Evolutionary conservation across 2,888 invertebrate genomes (phyloP).

Genomic region (Augiades crinisus): DNA sequence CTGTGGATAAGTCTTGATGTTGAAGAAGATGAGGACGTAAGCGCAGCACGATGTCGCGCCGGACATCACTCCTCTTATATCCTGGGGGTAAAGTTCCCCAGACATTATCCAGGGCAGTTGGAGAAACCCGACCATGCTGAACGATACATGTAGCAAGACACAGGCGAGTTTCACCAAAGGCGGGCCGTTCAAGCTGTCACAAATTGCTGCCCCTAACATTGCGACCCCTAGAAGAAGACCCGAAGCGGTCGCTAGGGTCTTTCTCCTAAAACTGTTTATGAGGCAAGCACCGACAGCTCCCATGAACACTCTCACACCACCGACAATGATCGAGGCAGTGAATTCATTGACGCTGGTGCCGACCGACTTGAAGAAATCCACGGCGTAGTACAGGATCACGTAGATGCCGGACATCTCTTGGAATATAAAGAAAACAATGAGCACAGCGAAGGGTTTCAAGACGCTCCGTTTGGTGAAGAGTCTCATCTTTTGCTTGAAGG

Average conservation of each 20-base stretch:
- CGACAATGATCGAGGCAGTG: conserved; percentile 86
- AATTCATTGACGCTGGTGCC: conserved; percentile 85
- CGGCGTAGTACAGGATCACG: conserved; percentile 87
- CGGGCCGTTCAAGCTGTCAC: conserved; percentile 78
- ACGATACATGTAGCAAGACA: conserved; percentile 85
- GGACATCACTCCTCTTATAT: conserved; percentile 85
- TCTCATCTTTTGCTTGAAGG: conserved; percentile 60
- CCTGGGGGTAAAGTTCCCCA: conserved; percentile 86
- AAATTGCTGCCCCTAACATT: conserved; percentile 84
- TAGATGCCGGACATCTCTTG: conserved; percentile 89
- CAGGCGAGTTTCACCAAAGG: conserved; percentile 79
- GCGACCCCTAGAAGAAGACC: conserved; percentile 84
- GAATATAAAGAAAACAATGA: conserved; percentile 84
- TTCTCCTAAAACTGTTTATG: conserved; percentile 84
- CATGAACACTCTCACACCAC: conserved; percentile 84
- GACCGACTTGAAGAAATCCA: conserved; percentile 85
- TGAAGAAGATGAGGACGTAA: conserved; percentile 85
- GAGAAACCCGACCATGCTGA: conserved; percentile 87
- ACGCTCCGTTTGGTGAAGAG: conserved; percentile 78
- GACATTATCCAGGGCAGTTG: conserved; percentile 89
- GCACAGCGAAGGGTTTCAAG: conserved; percentile 84
- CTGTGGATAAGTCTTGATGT: conserved; percentile 86
- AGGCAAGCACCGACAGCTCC: conserved; percentile 85
- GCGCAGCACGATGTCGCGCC: conserved; percentile 86
- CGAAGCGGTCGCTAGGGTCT: conserved; percentile 83